Base-by-base conservation (phyloP, 2,113 vertebrate species). In the Forbesichthys agassizii region DNA sequence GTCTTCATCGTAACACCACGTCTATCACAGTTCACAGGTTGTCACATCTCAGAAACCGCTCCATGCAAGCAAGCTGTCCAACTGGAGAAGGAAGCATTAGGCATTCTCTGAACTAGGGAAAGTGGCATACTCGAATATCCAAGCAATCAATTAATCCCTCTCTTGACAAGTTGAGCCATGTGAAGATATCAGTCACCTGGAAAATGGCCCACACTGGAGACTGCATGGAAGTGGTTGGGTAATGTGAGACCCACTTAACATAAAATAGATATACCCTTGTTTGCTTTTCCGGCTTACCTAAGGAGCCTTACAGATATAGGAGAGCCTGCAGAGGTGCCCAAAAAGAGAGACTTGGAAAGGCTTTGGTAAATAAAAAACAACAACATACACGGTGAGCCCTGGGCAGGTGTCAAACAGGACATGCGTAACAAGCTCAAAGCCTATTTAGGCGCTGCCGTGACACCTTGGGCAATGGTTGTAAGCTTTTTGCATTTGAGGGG, bases 141-240 rank as follows among this genome's bases (percentile, higher is more conserved):
- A 92, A 94, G 93, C 85, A 94, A 93, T 92, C 93, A 93, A 95
- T 96, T 95, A 94, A 86, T 88, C 90, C 71, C 88, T 94, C 93
- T 77, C 84, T 69, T 95, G 95, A 96, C 95, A 94, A 89, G 89
- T 82, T 92, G 90, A 83, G 93, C 94, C 94, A 92, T 93, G 85
- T 84, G 94, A 95, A 95, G 91, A 92, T 93, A 96, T 92, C 91
- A 91, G 93, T 94, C 92, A 93, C 94, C 94, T 95, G 92, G 95
- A 94, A 95, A 95, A 94, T 55, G 88, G 93, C 94, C 93, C 93
- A 93, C 92, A 90, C 80, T 72, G 95, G 88, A 88, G 93, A 87
- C 86, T 73, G 76, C 75, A 76, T 69, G 56, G 56, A 27, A 27
- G 56, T 27, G 12, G 52, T 10, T 53, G 88, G 90, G 94, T 93